phyloP scores from a whole-genome alignment of 2,797 vertebrate species.

The Botia kubotai region DNA sequence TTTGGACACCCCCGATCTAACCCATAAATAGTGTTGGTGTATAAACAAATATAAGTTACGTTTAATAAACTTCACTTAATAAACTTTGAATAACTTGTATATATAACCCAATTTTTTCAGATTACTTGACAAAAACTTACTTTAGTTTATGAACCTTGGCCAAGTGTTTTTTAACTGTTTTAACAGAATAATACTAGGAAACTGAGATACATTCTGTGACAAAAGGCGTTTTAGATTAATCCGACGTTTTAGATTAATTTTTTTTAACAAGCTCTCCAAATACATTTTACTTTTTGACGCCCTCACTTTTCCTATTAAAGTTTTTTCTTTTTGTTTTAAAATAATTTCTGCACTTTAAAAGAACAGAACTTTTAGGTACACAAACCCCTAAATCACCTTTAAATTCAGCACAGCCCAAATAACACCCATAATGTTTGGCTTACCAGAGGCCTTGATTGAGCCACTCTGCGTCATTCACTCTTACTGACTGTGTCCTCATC shows the following conservation, averaged over 20 bases:
- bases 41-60: too few species aligned
- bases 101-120: too few species aligned
- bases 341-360: constrained; percentile 17
- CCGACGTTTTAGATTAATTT: too few species aligned
- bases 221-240: neutral
- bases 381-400: constrained; percentile 6
- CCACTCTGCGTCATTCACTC: constrained; percentile 33
- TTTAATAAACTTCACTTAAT: too few species aligned
- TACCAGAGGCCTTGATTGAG: constrained; percentile 32
- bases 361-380: neutral
- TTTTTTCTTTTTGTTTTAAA: neutral
- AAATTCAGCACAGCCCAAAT: constrained; percentile 27
- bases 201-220: neutral
- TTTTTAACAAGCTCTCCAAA: too few species aligned
- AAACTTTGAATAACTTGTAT: too few species aligned
- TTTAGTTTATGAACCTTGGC: too few species aligned
- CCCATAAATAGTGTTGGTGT: too few species aligned
- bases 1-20: too few species aligned
- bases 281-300: constrained; percentile 23
- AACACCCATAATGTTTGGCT: constrained; percentile 25
- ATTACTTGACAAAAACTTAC: too few species aligned
- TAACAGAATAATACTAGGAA: neutral
- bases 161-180: too few species aligned
- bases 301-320: neutral
- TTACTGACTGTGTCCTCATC: constrained; percentile 39